Evolutionary conservation across 1,140 invertebrate genomes (phyloP), one percentile per base, ranked within the genome.

Genomic region (Lerema accius): DNA sequence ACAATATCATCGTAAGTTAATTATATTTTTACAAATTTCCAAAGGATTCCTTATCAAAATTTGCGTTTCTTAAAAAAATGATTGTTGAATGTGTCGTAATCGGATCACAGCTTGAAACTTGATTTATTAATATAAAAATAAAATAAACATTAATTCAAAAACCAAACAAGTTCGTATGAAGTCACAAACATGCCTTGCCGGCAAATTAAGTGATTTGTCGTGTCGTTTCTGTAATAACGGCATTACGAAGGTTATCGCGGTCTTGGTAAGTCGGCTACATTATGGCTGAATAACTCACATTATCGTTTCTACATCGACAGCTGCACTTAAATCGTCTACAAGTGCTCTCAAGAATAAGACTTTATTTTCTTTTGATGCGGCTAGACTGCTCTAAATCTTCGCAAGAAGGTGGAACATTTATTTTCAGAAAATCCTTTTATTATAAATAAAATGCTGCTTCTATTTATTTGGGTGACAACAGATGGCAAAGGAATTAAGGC

Each of bases 251-350:
- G 28, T 32, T 32, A 32, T 32, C 28, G 28, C 28, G 28, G 9
- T 4, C 28, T 32, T 32, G 28, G 28, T 32, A 4, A 7, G 28
- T 32, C 28, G 3, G 28, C 4, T 32, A 32, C 28, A 32, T 32
- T 32, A 32, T 32, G n/a, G 35, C 35, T 37, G 35, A 37, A 37
- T 37, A 37, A 37, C 10, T 37, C 35, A 37, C n/a, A 37, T 37
- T 37, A 37, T 37, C 35, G 35, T 11, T 37, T 11, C 4, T 4
- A 37, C 35, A 37, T 37, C 35, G 35, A 37, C 35, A 37, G 35
- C 35, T 37, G 35, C 35, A 37, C 35, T 37, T 37, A 37, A 37
- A 37, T 37, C 35, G 35, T 37, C 35, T 37, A 37, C 35, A 37
- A 37, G 35, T 11, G n/a, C 35, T 37, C 35, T 37, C 35, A 11